phyloP scores from a whole-genome alignment of 2,797 vertebrate species.

The Bradypodion ventrale region DNA sequence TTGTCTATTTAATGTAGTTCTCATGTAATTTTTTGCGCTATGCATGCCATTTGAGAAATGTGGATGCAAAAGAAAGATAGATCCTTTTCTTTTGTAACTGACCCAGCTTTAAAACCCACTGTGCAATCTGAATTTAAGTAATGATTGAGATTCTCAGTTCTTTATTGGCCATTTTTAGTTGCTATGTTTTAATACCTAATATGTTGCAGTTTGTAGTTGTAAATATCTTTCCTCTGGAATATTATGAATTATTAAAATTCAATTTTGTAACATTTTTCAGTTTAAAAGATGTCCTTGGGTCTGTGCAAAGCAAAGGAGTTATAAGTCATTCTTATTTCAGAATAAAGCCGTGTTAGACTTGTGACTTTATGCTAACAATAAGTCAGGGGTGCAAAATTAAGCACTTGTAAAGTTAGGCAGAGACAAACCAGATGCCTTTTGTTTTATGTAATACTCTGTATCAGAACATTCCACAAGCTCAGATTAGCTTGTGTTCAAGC shows the following conservation, averaged over 20 bases:
- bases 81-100: neutral
- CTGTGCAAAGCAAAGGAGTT: neutral
- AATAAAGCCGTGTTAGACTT: neutral
- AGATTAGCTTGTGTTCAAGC: neutral
- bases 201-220: neutral
- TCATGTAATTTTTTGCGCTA: neutral
- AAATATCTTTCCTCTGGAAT: neutral
- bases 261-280: neutral
- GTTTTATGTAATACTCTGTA: neutral
- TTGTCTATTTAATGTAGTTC: neutral
- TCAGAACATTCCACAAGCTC: neutral
- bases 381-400: neutral
- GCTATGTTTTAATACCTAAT: neutral
- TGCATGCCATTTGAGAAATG: neutral
- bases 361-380: neutral
- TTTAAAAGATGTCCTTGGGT: neutral
- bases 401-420: neutral
- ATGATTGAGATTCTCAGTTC: neutral
- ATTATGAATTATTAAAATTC: constrained; percentile 33
- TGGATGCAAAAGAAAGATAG: neutral
- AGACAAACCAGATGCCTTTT: neutral
- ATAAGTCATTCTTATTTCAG: neutral
- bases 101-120: neutral
- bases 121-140: neutral
- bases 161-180: neutral